Evolutionary conservation across 2,797 vertebrate genomes (phyloP), one percentile per base, ranked within the genome.

Genomic region (Spheniscus humboldti): DNA sequence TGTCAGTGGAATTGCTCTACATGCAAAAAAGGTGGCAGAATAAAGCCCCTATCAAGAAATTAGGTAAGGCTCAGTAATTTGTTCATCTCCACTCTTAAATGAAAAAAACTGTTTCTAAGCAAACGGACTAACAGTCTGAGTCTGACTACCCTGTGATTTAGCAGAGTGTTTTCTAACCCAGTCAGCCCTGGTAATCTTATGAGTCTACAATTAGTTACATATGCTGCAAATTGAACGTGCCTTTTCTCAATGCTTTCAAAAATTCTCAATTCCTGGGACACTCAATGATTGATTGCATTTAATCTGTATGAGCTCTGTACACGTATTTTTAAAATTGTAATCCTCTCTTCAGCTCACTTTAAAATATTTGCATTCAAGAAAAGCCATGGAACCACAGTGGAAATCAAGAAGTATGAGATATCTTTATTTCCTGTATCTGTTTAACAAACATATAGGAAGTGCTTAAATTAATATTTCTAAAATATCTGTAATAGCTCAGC

Each of bases 401-500:
- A 79, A 81, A 50, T 13, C 0, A 47, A 64, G 48, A 85, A 28
- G 5, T 4, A 27, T 2, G 23, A 11, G 2, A 11, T 30, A 10
- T 20, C 18, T 24, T 67, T 23, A 50, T 41, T 53, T 77, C 10
- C 12, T 37, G 5, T 39, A 47, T 15, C 15, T 68, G 20, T 76
- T 76, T 73, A 53, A 78, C 47, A 23, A 80, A 75, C 7, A n/a
- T 9, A 13, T 3, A 71, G 7, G 4, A 87, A 63, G 6, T 19
- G 3, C 47, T 81, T 37, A 75, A 78, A 67, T 30, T 2, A 69
- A 6, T 53, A 57, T 53, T 57, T 57, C 35, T 20, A 27, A 71
- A 64, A 22, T 27, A 28, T 30, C 27, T 19, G 18, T 35, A 74
- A 52, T 7, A 91, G 10, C 10, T 30, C 43, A 63, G 17, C 11